A percentile compares a stretch with the other conserved stretches of the same genome.
Evolutionary conservation across 2,888 invertebrate genomes (phyloP).

Genomic region (Ditula angustiorana): DNA sequence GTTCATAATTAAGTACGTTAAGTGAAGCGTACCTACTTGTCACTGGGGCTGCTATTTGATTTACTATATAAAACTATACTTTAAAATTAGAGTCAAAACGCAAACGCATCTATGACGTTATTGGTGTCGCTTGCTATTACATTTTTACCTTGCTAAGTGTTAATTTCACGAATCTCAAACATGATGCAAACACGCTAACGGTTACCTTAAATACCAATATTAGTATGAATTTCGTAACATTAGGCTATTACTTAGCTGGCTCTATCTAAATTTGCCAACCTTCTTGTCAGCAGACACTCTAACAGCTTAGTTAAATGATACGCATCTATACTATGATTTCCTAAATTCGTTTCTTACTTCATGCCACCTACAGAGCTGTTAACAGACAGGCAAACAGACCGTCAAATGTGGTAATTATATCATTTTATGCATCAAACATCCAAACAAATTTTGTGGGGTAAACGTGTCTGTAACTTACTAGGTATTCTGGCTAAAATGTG

Average conservation of each 20-base stretch:
- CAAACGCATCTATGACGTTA: no score
- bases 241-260: conserved; percentile 24
- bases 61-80: no score
- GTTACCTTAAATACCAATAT: conserved; percentile 1
- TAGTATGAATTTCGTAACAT: conserved; percentile 24
- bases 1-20: no score
- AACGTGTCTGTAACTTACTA: neutral
- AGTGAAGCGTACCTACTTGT: no score
- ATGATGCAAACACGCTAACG: neutral
- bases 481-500: neutral
- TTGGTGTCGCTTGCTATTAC: no score
- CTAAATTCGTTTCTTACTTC: conserved; percentile 25
- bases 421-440: conserved; percentile 18
- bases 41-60: no score
- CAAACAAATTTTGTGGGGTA: neutral
- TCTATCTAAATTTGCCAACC: conserved; percentile 15
- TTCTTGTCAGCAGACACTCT: conserved; percentile 14
- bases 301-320: conserved; percentile 23
- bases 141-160: neutral
- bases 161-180: conserved; percentile 13
- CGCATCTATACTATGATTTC: conserved; percentile 24
- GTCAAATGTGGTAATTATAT: conserved; percentile 24
- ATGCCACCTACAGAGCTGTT: conserved; percentile 29
- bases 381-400: conserved; percentile 26
- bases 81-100: no score